phyloP scores from a whole-genome alignment of 2,113 vertebrate species.

The Fukomys damarensis region DNA sequence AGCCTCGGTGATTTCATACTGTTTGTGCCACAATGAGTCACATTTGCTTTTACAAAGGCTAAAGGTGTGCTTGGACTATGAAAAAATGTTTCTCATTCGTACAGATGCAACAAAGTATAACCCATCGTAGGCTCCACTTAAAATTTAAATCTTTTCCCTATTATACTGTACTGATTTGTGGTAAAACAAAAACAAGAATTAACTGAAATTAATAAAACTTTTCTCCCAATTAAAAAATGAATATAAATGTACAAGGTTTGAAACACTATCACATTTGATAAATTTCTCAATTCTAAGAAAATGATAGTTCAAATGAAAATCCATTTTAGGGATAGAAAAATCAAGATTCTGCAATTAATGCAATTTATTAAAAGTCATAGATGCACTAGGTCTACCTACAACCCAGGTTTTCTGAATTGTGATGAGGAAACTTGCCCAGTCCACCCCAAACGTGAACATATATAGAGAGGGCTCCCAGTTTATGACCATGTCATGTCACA shows the following conservation, averaged over 20 bases:
- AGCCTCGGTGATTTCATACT: neutral
- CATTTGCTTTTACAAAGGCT: conserved; percentile 14
- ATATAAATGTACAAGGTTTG: neutral
- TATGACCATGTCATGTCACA: neutral
- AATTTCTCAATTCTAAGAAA: conserved; percentile 46
- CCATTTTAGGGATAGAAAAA: neutral
- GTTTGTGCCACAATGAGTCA: neutral
- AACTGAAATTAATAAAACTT: neutral
- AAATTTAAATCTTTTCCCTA: neutral
- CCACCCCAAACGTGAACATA: neutral
- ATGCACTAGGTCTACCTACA: neutral
- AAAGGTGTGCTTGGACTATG: neutral
- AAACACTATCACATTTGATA: neutral
- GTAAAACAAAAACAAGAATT: neutral
- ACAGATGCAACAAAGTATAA: neutral
- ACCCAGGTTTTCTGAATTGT: neutral
- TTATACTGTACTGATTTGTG: neutral
- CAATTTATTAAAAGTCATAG: neutral
- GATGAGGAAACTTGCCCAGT: neutral
- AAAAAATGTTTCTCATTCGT: neutral
- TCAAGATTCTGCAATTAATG: neutral
- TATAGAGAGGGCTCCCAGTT: neutral
- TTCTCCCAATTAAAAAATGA: neutral
- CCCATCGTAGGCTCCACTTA: neutral
- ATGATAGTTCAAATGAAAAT: neutral